A percentile compares a stretch with the other conserved stretches of the same genome.
These are phyloP conservation scores for Cetonia aurata DNA, from an alignment of 2,888 invertebrate species.

Conservation along the genomic window DNA sequence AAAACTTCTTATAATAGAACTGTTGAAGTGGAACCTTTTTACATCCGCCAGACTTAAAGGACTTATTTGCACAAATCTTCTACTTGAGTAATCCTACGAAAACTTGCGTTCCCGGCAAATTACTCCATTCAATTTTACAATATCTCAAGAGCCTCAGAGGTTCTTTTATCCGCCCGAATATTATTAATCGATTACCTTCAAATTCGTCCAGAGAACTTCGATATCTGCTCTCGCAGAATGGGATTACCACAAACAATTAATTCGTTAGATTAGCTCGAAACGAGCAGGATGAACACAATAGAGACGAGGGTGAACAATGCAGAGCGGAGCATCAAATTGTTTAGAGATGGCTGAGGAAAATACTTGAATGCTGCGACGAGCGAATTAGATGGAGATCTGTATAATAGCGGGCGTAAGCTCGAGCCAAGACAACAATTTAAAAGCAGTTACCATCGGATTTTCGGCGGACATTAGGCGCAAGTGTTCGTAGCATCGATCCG, in stretches of 20 bases:
- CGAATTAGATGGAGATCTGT: slow-evolving; percentile 26
- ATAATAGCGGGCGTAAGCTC: slow-evolving; percentile 31
- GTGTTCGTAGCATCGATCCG: slow-evolving; percentile 60
- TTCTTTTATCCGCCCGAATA: too few species aligned
- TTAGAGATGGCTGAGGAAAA: slow-evolving; percentile 25
- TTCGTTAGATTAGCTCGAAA: slow-evolving; percentile 35
- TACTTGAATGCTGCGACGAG: background rate
- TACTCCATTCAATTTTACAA: too few species aligned
- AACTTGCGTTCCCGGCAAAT: too few species aligned
- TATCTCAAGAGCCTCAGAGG: too few species aligned
- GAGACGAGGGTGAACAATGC: background rate
- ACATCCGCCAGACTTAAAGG: too few species aligned
- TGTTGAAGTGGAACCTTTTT: too few species aligned
- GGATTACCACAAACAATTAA: slow-evolving; percentile 11
- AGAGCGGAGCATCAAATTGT: slow-evolving; percentile 23
- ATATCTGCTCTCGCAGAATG: too few species aligned
- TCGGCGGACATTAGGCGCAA: slow-evolving; percentile 64
- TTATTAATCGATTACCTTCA: too few species aligned
- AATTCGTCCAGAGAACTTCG: too few species aligned
- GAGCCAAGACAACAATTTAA: slow-evolving; percentile 62
- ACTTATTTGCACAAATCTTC: too few species aligned
- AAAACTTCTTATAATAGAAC: too few species aligned
- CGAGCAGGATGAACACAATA: background rate
- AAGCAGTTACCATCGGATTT: slow-evolving; percentile 63
- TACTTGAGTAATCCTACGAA: too few species aligned